Base-by-base conservation (phyloP, 2,797 vertebrate species). In the Perdix hodgsoniae region DNA sequence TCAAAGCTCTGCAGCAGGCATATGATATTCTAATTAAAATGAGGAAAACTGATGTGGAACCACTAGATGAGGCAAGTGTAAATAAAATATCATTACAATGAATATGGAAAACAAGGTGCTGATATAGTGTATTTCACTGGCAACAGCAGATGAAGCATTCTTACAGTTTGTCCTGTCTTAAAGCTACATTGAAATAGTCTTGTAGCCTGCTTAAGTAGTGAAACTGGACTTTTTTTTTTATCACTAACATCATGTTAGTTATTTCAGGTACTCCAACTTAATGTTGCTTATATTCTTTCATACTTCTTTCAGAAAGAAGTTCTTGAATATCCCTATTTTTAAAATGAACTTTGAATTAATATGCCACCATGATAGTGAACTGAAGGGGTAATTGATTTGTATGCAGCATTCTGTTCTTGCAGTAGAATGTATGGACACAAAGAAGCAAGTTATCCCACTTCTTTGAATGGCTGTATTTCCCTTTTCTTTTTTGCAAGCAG, bases 11-110 rank as follows among this genome's bases (percentile, higher is more conserved):
- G 97, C 99, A 99, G 90, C 98, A 99, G 94, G 99, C 99, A 1
- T 99, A 99, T 52, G 98, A 98, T 76, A 96, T 99, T 47, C 98
- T 99, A 37, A 97, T 99, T 42, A 99, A 98, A 97, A 99, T 99
- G 99, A 98, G 99, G 94, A 98, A 98, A 97, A 98, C 98, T 0
- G 98, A 99, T 66, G 99, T 99, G 97, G 99, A 99, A 96, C 98
- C 99, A 45, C 98, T 99, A 42, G 99, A 99, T 97, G 99, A 99
- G 98, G 99, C 98, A 95, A 90, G 94, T 98, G 45, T 4, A 3
- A 93, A 59, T 82, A 4, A 61, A 75, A 76, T 63, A 52, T 16
- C 0, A 2, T 37, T 72, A 14, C 2, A 2, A 5, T 71, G 29
- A 78, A n/a, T 5, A 13, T 31, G n/a, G 29, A 78, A 52, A 24